Evolutionary conservation across 2,113 vertebrate species (phyloP).

Genomic region (Benitochromis conjunctus): DNA sequence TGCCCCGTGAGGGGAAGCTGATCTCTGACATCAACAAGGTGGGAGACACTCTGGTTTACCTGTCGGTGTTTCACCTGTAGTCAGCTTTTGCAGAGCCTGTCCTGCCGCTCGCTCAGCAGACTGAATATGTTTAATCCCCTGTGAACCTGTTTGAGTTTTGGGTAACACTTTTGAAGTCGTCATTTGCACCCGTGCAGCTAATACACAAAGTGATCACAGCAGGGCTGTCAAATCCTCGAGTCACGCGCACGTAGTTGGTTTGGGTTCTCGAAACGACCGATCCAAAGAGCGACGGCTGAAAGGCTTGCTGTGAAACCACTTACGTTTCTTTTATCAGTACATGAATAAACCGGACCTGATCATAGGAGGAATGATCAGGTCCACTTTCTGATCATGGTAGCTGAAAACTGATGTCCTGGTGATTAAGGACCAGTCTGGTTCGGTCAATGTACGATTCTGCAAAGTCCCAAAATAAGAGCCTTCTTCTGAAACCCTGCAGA

Average conservation of each 20-base stretch:
- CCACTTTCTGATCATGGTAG: background rate
- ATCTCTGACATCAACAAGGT: slow-evolving; percentile 99
- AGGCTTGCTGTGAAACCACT: background rate
- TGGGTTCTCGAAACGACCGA: background rate
- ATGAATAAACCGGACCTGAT: background rate
- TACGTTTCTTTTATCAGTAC: background rate
- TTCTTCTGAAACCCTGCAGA: background rate
- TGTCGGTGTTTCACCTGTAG: background rate
- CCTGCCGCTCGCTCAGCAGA: background rate
- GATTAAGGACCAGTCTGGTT: background rate
- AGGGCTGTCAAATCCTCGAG: background rate
- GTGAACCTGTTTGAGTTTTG: background rate
- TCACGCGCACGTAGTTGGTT: accelerated
- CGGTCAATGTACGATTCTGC: background rate
- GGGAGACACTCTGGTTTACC: background rate
- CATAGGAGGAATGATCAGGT: accelerated
- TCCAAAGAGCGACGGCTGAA: too few relatives aligned
- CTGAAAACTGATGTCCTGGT: background rate
- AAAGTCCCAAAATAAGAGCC: background rate
- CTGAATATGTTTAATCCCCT: background rate
- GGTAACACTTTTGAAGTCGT: background rate
- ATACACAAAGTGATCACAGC: background rate
- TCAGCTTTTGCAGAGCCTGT: background rate
- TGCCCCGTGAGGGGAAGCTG: slow-evolving; percentile 95
- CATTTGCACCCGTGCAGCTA: background rate